Evolutionary conservation across 2,888 invertebrate species (phyloP).

Genomic region (Drosophila rubida): DNA sequence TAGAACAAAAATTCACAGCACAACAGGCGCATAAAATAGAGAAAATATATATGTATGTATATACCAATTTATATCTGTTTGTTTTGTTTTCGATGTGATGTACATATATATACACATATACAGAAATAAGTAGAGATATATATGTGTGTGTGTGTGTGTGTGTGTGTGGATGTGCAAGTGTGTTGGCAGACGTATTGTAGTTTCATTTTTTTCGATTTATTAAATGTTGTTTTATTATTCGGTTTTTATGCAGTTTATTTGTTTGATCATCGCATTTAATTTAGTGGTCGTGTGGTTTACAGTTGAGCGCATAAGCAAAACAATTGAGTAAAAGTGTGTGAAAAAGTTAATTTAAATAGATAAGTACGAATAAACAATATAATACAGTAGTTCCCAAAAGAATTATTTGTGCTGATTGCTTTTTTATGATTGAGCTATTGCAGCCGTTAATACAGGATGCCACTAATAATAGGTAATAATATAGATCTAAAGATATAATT

Average conservation of each 20-base stretch:
- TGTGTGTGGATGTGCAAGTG: neutral
- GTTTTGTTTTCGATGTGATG: slow-evolving; percentile 27
- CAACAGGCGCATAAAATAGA: slow-evolving; percentile 74
- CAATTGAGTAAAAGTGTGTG: slow-evolving; percentile 41
- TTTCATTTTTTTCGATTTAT: slow-evolving; percentile 36
- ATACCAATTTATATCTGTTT: slow-evolving; percentile 18
- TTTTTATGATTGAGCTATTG: neutral
- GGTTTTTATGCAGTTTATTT: slow-evolving; percentile 49
- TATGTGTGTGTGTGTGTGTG: slow-evolving; percentile 1
- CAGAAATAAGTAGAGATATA: neutral
- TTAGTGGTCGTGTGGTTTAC: slow-evolving; percentile 54
- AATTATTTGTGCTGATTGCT: slow-evolving; percentile 2
- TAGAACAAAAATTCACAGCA: slow-evolving; percentile 65
- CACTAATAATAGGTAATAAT: slow-evolving; percentile 12
- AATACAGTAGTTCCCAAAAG: slow-evolving; percentile 7
- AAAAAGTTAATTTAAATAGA: slow-evolving; percentile 41
- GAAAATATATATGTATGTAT: slow-evolving; percentile 46
- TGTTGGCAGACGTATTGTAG: slow-evolving; percentile 14
- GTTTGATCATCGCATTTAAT: slow-evolving; percentile 52
- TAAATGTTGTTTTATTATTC: slow-evolving; percentile 38
- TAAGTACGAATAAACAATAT: slow-evolving; percentile 26
- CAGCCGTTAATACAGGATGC: neutral
- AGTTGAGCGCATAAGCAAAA: slow-evolving; percentile 47
- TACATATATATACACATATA: slow-evolving; percentile 14
- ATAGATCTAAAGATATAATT: slow-evolving; percentile 2